Base-by-base conservation (phyloP, 2,888 invertebrate genomes). In the Luperina testacea region DNA sequence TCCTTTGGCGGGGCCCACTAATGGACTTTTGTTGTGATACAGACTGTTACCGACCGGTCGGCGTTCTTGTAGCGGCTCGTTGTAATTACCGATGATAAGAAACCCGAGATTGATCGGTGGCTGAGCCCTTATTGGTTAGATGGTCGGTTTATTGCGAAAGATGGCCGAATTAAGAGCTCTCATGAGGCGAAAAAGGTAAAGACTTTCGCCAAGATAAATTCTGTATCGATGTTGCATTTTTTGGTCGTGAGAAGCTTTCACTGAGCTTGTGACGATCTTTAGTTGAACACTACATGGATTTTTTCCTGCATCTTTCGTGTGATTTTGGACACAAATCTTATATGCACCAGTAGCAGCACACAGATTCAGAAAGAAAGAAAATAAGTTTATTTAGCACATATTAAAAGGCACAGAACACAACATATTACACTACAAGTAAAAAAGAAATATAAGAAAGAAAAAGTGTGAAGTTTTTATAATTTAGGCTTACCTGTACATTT, bases 1-100 rank as follows among this genome's bases (percentile, higher is more conserved):
- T 92, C 90, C 85, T 90, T 90, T 89, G 89, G 86, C 87, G 88
- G 84, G 80, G 78, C 82, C 64, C 85, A 78, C 89, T 94, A 94
- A 94, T 94, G 94, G 94, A 93, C 89, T 93, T 94, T 92, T 93
- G 94, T 94, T 93, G 94, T 94, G 94, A 92, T 90, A 90, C 85
- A 88, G 90, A 86, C 86, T 82, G 90, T 84, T 88, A 80, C 89
- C 86, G 84, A 85, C 84, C 80, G 75, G 80, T 72, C 77, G 57
- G 77, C 81, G 71, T 74, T 80, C 80, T 88, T 89, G 79, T 84
- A 79, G 79, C 74, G 59, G 74, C 67, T 78, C 61, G 42, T 68
- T 76, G 89, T 87, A 85, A 88, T 88, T 87, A 88, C 45, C 13
- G 51, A 77, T 82, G 84, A 85, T 84, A 88, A 89, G 85, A 85